Conservation (phyloP, 2,888 invertebrate genomes). For the Deilephila elpenor region DNA sequence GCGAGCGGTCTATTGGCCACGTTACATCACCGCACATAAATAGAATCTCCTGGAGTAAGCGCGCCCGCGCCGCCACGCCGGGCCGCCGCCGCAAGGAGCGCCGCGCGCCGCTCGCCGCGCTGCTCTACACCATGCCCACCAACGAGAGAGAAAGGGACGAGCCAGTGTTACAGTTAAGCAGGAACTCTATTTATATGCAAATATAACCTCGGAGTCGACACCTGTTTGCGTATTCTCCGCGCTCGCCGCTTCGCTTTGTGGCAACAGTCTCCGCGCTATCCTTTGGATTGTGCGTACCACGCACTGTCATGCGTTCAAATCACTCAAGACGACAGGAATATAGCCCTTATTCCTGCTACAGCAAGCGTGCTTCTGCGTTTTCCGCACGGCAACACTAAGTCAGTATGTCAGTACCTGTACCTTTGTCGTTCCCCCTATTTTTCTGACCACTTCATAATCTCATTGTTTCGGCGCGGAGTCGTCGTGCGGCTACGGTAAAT, state of each 20-base stretch:
- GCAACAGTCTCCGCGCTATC: constrained; percentile 75
- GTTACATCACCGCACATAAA: constrained; percentile 80
- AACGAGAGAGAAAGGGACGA: constrained; percentile 77
- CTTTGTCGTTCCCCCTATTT: constrained; percentile 51
- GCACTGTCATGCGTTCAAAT: background rate
- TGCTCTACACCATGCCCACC: constrained; percentile 66
- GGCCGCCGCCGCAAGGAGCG: constrained; percentile 54
- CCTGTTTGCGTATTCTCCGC: constrained; percentile 84
- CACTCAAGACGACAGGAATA: constrained; percentile 36
- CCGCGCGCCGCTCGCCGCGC: constrained; percentile 55
- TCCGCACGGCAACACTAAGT: constrained; percentile 23
- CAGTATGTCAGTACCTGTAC: constrained; percentile 51
- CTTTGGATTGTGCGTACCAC: constrained; percentile 55
- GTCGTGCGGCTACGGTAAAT: constrained; percentile 52
- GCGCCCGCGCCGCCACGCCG: constrained; percentile 71
- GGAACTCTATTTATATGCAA: constrained; percentile 85
- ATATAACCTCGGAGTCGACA: constrained; percentile 84
- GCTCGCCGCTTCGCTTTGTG: constrained; percentile 74
- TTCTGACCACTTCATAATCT: constrained; percentile 51
- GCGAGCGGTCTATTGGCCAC: constrained; percentile 62
- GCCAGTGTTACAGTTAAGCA: constrained; percentile 83
- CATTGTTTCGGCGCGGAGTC: constrained; percentile 50
- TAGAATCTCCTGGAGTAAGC: constrained; percentile 79
- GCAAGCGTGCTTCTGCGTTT: background rate
- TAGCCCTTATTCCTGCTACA: constrained; percentile 47